These are phyloP conservation scores for Candidula unifasciata DNA, from an alignment of 2,888 invertebrate genomes.

Conservation along the genomic window DNA sequence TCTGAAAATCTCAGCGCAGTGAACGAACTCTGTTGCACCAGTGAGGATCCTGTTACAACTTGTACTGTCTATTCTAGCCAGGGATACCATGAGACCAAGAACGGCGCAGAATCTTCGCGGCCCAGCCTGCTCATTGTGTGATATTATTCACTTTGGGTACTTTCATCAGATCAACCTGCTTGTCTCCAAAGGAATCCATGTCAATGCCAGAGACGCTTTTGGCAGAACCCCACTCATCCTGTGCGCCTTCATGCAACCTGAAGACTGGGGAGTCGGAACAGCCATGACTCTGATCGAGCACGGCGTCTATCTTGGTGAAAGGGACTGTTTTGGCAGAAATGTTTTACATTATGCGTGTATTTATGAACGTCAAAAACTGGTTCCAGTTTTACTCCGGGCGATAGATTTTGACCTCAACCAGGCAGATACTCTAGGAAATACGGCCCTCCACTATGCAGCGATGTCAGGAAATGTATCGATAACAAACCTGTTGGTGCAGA, in stretches of 20 bases:
- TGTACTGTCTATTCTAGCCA: not conserved
- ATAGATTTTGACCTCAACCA: conserved; percentile 74
- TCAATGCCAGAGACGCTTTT: conserved; percentile 68
- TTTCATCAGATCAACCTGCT: conserved; percentile 73
- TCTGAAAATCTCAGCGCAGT: too few relatives aligned
- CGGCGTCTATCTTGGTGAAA: conserved; percentile 65
- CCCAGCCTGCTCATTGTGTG: conserved; percentile 54
- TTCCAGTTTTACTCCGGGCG: conserved; percentile 69
- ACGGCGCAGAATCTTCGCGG: conserved; percentile 53
- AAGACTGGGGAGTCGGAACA: conserved; percentile 73
- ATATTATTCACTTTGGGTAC: conserved; percentile 72
- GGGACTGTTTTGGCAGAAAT: conserved; percentile 72
- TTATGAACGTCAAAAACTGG: conserved; percentile 67
- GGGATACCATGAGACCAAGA: conserved; percentile 51
- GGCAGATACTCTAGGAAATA: conserved; percentile 73
- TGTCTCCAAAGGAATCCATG: conserved; percentile 67
- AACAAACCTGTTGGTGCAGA: conserved; percentile 62
- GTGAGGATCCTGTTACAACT: not conserved
- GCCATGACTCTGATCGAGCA: conserved; percentile 74
- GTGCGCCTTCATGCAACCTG: conserved; percentile 73
- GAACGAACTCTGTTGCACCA: too few relatives aligned
- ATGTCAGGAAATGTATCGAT: conserved; percentile 64
- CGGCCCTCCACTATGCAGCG: conserved; percentile 75
- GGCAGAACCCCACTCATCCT: conserved; percentile 72
- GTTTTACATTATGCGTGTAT: conserved; percentile 76